A percentile compares a stretch with the other conserved stretches of the same genome.
Evolutionary conservation across 2,797 vertebrate genomes (phyloP).

Genomic region (Darevskia mixta): DNA sequence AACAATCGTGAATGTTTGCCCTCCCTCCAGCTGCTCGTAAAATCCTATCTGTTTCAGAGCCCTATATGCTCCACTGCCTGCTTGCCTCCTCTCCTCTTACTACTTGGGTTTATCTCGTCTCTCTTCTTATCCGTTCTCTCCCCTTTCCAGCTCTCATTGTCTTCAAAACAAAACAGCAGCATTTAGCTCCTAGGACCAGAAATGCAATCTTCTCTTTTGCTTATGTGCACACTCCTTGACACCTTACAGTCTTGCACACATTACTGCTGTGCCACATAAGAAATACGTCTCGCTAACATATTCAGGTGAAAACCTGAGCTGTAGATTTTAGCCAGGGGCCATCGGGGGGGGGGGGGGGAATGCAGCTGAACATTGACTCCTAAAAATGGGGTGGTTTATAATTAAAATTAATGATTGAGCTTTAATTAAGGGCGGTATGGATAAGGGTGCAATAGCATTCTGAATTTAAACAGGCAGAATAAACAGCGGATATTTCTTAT

Average conservation of each 20-base stretch:
- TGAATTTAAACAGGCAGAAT: conserved; percentile 35
- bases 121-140: neutral
- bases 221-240: neutral
- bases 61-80: conserved; percentile 4
- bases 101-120: neutral
- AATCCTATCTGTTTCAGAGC: neutral
- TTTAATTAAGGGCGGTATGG: conserved; percentile 30
- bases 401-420: conserved; percentile 53
- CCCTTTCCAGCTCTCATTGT: neutral
- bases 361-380: neutral
- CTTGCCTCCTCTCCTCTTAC: conserved; percentile 12
- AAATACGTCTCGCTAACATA: conserved; percentile 13
- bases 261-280: neutral
- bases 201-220: neutral
- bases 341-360: neutral
- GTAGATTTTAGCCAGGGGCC: neutral
- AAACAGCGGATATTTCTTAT: conserved; percentile 8
- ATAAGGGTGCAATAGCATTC: conserved; percentile 3
- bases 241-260: neutral
- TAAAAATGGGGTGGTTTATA: conserved; percentile 27
- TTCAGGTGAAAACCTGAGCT: conserved; percentile 16
- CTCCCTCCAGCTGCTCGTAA: neutral
- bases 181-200: neutral
- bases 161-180: neutral
- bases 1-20: neutral